A percentile compares a stretch with the other conserved stretches of the same genome.
Conservation (phyloP, 37 sponge, comb jelly and placozoan species). For the Mnemiopsis leidyi region DNA sequence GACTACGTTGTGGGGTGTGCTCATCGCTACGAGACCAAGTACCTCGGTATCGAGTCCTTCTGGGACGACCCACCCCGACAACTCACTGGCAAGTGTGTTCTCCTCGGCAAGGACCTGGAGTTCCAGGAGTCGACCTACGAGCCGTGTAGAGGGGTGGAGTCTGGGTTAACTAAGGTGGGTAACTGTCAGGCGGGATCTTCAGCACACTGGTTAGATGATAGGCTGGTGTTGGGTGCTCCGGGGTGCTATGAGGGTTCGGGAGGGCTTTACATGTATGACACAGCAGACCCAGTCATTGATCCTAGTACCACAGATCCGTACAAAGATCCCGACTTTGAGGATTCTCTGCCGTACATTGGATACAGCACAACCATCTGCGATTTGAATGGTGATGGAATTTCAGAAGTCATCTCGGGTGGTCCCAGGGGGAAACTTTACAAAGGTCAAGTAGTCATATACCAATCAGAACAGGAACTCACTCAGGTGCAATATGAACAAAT, state of each 20-base stretch:
- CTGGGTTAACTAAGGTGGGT: neutral
- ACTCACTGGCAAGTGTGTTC: constrained; percentile 3
- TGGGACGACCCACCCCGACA: constrained; percentile 42
- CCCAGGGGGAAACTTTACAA: constrained; percentile 15
- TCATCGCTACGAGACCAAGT: constrained; percentile 48
- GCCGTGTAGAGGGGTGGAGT: constrained; percentile 16
- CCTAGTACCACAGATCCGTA: neutral
- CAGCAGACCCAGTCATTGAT: neutral
- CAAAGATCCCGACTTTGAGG: neutral
- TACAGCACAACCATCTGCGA: constrained; percentile 45
- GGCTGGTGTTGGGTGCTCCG: constrained; percentile 40
- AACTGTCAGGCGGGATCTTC: constrained; percentile 51
- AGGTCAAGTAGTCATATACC: constrained; percentile 29
- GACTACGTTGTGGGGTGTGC: constrained; percentile 26
- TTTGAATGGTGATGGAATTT: constrained; percentile 2
- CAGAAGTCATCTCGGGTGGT: constrained; percentile 8
- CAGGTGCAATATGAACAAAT: neutral
- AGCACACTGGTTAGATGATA: neutral
- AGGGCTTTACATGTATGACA: constrained; percentile 39
- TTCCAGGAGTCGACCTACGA: neutral
- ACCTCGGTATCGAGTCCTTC: neutral
- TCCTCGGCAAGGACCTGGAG: neutral
- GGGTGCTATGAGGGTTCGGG: constrained; percentile 33
- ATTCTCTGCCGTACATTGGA: constrained; percentile 26
- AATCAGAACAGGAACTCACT: neutral